Base-by-base conservation (phyloP, 2,888 invertebrate species). In the Diaperis boleti region DNA sequence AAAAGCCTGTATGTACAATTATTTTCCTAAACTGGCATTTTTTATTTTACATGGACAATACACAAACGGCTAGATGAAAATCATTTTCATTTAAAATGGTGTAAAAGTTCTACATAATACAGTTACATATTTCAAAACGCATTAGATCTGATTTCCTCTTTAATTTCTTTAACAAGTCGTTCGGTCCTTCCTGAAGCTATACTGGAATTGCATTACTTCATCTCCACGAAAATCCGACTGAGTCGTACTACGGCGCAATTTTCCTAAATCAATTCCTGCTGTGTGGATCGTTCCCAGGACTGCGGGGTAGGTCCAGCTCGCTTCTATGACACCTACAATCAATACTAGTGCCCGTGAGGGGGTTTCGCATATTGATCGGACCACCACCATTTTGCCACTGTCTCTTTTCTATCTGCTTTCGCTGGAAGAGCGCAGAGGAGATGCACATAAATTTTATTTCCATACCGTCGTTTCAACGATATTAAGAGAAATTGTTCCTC, bases 281-380 rank as follows among this genome's bases (percentile, higher is more conserved):
- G 31, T 41, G 41, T 62, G 62, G 42, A 50, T 62, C 55, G 62
- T 63, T 59, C 63, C 63, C 63, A 63, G 63, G 59, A 59, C 47
- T 17, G 33, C 59, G 68, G 65, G 70, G 70, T 68, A 68, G 70
- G 68, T 70, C 70, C 68, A 66, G 65, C 66, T 63, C 47, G 61
- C 56, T 50, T 57, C 61, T 64, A 65, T 67, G 64, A 67, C 67
- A 69, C 69, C 65, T 62, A 59, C 59, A 67, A 69, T 69, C 69
- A 65, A 69, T 69, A 67, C 39, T 18, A 29, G 35, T 35, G 49
- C 45, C 50, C 41, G 62, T 59, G 60, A 47, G 47, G 59, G 45
- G 20, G 35, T 56, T 33, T 45, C 49, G 26, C 37, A 29, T 59
- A 59, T 52, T 62, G 64, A 67, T 67, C 59, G 65, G 50, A 55